These are phyloP conservation scores for Paracanthobrama guichenoti DNA, from an alignment of 2,113 vertebrate genomes.

Conservation along the genomic window DNA sequence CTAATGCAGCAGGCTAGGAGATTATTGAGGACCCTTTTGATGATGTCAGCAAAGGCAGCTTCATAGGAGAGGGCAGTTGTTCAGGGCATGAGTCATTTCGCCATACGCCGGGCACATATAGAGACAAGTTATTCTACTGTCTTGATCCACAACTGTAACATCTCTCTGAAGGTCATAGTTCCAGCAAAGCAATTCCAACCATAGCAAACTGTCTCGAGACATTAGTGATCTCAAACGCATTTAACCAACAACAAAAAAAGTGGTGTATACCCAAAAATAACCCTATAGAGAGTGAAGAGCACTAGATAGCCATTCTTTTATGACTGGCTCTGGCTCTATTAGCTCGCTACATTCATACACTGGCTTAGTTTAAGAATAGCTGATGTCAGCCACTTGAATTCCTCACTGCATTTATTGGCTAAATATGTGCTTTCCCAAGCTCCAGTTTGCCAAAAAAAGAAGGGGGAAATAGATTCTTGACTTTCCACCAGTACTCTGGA, in stretches of 20 bases:
- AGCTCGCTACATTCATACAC: slow-evolving; percentile 41
- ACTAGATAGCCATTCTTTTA: background rate
- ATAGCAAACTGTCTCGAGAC: background rate
- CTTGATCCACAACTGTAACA: background rate
- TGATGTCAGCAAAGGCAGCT: slow-evolving; percentile 66
- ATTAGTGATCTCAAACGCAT: background rate
- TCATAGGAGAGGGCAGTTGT: slow-evolving; percentile 45
- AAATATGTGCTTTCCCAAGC: slow-evolving; percentile 51
- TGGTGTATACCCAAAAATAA: background rate
- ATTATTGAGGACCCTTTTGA: slow-evolving; percentile 67
- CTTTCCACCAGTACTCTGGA: slow-evolving; percentile 39
- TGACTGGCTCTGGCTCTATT: background rate
- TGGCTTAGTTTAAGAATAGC: slow-evolving; percentile 46
- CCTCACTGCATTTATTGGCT: slow-evolving; percentile 43
- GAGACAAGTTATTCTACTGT: background rate
- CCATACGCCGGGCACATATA: slow-evolving; percentile 42
- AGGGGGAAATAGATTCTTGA: slow-evolving; percentile 53
- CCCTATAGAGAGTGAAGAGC: background rate
- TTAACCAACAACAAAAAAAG: background rate
- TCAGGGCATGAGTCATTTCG: slow-evolving; percentile 49
- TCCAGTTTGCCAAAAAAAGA: slow-evolving; percentile 44
- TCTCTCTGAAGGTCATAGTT: background rate
- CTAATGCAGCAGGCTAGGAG: slow-evolving; percentile 67
- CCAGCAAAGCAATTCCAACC: background rate
- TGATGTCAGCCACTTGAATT: slow-evolving; percentile 53